Evolutionary conservation across 2,888 invertebrate species (phyloP).

Genomic region (Cryptocheilus praepositus): DNA sequence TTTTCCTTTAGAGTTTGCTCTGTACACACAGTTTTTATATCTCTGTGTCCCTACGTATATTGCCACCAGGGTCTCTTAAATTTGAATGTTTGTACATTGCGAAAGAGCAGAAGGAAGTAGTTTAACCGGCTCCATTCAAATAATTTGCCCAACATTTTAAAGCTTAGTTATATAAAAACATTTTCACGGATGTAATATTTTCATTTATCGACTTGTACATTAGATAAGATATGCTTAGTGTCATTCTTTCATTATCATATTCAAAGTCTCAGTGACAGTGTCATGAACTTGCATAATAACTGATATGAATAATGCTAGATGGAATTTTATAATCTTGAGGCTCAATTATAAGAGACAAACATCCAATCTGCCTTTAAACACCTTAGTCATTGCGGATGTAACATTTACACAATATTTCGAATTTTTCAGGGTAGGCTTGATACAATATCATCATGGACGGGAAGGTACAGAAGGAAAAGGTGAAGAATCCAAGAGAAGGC

Average conservation of each 20-base stretch:
- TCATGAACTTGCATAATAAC: slow-evolving; percentile 3
- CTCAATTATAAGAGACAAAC: background rate
- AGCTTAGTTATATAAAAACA: too few species aligned
- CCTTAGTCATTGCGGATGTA: slow-evolving; percentile 9
- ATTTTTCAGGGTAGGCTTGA: slow-evolving; percentile 10
- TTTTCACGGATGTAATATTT: background rate
- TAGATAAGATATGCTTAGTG: background rate
- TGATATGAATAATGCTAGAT: background rate
- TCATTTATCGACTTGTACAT: background rate
- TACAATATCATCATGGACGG: slow-evolving; percentile 63
- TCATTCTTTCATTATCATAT: background rate
- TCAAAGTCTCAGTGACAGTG: background rate
- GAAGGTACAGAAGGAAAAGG: slow-evolving; percentile 61
- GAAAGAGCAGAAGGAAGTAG: too few species aligned
- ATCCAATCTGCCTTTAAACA: background rate
- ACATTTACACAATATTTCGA: background rate
- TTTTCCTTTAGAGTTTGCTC: background rate
- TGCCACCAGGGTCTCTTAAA: background rate
- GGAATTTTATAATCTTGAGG: background rate
- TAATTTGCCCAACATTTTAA: too few species aligned
- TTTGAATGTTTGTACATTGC: too few species aligned
- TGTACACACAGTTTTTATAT: background rate
- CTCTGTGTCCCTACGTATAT: background rate
- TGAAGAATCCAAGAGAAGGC: slow-evolving; percentile 76
- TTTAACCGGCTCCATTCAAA: too few species aligned